A percentile compares a stretch with the other conserved stretches of the same genome.
Evolutionary conservation across 2,888 invertebrate genomes (phyloP).

Genomic region (Agriopis leucophaearia): DNA sequence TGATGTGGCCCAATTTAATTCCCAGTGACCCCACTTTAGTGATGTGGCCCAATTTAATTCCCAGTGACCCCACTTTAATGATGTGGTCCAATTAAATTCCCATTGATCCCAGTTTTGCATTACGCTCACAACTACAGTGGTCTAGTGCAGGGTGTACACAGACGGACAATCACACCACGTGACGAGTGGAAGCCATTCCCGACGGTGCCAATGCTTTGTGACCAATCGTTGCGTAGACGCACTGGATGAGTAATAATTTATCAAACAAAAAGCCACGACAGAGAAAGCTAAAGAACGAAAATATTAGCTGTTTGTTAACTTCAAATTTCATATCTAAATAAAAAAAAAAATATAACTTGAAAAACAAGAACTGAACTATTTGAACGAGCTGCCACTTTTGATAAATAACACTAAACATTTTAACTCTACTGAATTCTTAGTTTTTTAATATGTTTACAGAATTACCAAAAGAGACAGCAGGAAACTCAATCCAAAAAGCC

Average conservation of each 20-base stretch:
- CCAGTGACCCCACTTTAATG: neutral
- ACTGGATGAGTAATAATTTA: conserved; percentile 60
- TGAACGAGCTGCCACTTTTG: conserved; percentile 25
- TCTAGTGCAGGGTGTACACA: conserved; percentile 72
- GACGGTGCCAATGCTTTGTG: conserved; percentile 76
- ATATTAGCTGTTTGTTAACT: conserved; percentile 3
- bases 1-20: neutral
- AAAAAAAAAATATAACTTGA: neutral
- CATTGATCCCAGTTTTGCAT: conserved; percentile 11
- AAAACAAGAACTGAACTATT: neutral
- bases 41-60: neutral
- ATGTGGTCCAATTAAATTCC: neutral
- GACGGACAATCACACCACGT: conserved; percentile 69
- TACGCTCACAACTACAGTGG: conserved; percentile 52
- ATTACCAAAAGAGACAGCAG: conserved; percentile 36
- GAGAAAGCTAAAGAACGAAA: conserved; percentile 39
- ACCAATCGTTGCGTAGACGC: conserved; percentile 81
- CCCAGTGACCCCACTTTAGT: neutral
- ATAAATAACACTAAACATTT: neutral
- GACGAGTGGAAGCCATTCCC: conserved; percentile 76
- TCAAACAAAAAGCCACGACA: conserved; percentile 42
- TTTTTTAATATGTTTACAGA: neutral
- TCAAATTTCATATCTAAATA: neutral
- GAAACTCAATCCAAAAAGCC: conserved; percentile 24
- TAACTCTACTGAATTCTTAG: neutral